Evolutionary conservation across 2,113 vertebrate genomes (phyloP).

Genomic region (Seriola dumerili): DNA sequence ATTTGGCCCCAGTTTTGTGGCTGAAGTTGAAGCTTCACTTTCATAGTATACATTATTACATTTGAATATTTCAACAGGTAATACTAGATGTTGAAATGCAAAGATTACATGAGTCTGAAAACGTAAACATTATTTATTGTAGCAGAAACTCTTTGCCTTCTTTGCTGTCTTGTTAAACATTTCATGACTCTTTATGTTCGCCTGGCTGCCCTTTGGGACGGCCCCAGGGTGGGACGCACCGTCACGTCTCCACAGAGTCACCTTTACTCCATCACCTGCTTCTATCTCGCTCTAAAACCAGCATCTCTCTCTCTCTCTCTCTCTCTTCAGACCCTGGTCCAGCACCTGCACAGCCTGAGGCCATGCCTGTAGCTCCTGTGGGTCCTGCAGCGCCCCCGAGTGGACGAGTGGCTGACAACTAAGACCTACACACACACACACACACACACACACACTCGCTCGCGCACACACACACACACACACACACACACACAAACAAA

Average conservation of each 20-base stretch:
- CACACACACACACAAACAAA: slow-evolving; percentile 23
- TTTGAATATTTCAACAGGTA: no score
- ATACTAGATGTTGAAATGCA: no score
- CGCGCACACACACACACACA: slow-evolving; percentile 19
- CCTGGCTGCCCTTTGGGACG: no score
- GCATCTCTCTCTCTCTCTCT: not conserved
- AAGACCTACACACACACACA: slow-evolving; percentile 49
- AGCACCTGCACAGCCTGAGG: slow-evolving; percentile 85
- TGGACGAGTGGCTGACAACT: slow-evolving; percentile 81
- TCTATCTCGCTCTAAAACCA: slow-evolving; percentile 28
- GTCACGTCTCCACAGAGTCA: not conserved
- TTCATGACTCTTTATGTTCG: no score
- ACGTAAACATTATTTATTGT: no score
- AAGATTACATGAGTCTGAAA: no score
- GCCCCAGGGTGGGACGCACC: not conserved
- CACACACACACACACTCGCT: slow-evolving; percentile 14
- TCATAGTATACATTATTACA: no score
- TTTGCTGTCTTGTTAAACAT: no score
- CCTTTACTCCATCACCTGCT: no score
- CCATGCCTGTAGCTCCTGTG: slow-evolving; percentile 85
- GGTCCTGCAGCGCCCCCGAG: slow-evolving; percentile 85
- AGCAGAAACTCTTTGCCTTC: no score
- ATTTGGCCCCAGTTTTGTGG: no score
- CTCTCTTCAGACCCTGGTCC: slow-evolving; percentile 74
- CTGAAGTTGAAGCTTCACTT: no score